These are phyloP conservation scores for Strix uralensis DNA, from an alignment of 2,113 vertebrate genomes.

Conservation along the genomic window DNA sequence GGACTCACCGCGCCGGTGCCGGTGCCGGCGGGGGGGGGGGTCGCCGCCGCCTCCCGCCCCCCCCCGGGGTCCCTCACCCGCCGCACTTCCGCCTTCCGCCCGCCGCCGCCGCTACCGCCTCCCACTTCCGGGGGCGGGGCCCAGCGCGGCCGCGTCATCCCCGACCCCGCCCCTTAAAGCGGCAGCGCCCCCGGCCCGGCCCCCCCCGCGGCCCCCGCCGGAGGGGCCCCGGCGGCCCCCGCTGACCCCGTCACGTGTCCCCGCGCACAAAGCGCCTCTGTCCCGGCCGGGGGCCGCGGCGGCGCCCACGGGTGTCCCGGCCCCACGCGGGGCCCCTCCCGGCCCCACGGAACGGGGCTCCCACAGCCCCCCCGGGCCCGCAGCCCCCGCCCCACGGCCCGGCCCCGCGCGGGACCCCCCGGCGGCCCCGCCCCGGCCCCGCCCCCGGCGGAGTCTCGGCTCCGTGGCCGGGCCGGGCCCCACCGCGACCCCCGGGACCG, in stretches of 20 bases:
- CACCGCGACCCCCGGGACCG: neutral
- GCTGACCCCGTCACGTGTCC: too few species aligned
- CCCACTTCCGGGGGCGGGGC: neutral
- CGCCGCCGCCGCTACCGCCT: neutral
- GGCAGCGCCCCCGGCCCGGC: neutral
- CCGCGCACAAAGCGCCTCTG: too few species aligned
- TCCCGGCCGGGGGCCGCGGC: too few species aligned
- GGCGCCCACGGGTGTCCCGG: too few species aligned
- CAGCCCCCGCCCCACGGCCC: too few species aligned
- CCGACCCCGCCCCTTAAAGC: neutral
- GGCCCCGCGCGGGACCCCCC: too few species aligned
- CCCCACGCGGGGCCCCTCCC: too few species aligned
- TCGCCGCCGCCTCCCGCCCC: neutral
- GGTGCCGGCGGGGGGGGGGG: neutral
- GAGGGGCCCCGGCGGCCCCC: too few species aligned
- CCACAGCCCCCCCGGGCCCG: too few species aligned
- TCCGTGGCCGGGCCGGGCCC: neutral
- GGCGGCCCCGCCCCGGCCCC: too few species aligned
- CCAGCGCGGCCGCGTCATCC: too few species aligned
- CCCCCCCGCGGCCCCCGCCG: neutral
- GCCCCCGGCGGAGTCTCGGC: neutral
- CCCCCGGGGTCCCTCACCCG: neutral
- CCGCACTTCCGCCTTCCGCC: neutral
- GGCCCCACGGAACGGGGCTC: too few species aligned
- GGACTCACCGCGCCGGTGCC: neutral